Conservation (phyloP, 1,140 invertebrate genomes). For the Calephelis virginiensis region DNA sequence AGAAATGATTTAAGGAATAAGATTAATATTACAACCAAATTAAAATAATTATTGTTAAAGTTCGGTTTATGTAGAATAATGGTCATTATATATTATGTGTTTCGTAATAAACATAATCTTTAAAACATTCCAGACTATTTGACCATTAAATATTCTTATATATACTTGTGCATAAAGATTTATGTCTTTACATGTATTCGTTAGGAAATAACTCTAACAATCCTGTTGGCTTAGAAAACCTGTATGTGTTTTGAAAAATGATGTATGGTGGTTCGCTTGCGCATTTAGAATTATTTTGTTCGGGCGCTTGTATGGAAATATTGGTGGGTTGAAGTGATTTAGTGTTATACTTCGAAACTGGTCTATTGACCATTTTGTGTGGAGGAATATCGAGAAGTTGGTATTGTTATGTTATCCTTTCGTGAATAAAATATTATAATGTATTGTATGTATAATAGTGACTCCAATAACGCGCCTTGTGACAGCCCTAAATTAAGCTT, state of each 20-base stretch:
- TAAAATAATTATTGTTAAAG: too few species aligned
- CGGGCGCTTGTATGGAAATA: constrained; percentile 7
- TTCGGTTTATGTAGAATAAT: too few species aligned
- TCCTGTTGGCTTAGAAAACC: constrained; percentile 6
- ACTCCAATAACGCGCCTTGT: background rate
- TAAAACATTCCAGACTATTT: too few species aligned
- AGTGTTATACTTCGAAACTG: constrained; percentile 7
- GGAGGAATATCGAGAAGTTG: background rate
- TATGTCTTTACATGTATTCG: constrained; percentile 10
- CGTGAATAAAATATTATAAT: background rate
- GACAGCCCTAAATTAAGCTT: background rate
- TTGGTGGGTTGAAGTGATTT: constrained; percentile 12
- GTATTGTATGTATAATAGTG: background rate
- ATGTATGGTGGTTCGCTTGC: constrained; percentile 2
- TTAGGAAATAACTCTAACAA: constrained; percentile 10
- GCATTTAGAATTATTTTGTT: constrained; percentile 12
- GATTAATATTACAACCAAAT: too few species aligned
- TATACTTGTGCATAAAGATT: constrained; percentile 8
- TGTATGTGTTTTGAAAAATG: constrained; percentile 12
- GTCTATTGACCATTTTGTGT: constrained; percentile 3
- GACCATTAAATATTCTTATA: background rate
- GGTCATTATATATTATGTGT: background rate
- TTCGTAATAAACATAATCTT: background rate
- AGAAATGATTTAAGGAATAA: too few species aligned
- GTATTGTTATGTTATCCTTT: constrained; percentile 10